These are phyloP conservation scores for Lithodes maja DNA, from an alignment of 2,888 invertebrate species.

Conservation along the genomic window DNA sequence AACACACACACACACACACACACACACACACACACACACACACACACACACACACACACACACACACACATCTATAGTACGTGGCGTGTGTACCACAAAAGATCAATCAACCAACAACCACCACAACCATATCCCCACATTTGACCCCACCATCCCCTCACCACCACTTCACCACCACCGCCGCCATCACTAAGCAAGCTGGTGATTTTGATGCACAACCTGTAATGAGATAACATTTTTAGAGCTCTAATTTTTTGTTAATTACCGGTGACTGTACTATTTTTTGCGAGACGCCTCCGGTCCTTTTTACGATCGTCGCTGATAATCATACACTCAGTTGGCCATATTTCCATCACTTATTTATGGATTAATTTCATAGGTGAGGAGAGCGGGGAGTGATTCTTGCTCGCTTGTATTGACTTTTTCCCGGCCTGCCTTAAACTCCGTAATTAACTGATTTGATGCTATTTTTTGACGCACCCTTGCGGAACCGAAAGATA, in stretches of 20 bases:
- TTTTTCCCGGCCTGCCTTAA: not conserved
- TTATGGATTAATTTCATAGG: not conserved
- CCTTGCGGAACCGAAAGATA: not conserved
- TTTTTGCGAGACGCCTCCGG: conserved; percentile 25
- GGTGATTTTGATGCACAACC: conserved; percentile 49
- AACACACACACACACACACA: too few species aligned
- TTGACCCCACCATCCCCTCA: not conserved
- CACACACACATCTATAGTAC: too few species aligned
- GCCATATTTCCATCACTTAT: conserved; percentile 1
- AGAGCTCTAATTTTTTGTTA: conserved; percentile 44
- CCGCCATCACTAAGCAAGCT: conserved; percentile 10
- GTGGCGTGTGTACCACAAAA: too few species aligned
- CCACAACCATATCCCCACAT: not conserved
- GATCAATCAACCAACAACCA: too few species aligned
- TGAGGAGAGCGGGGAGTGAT: too few species aligned
- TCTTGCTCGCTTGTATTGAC: not conserved
- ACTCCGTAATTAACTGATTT: not conserved
- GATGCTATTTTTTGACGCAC: not conserved
- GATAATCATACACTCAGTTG: conserved; percentile 31
- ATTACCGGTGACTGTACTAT: conserved; percentile 46
- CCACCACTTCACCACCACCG: not conserved
- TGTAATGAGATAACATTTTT: conserved; percentile 56
- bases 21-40: too few species aligned
- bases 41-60: too few species aligned
- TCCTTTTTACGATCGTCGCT: not conserved